Evolutionary conservation across 2,888 invertebrate species (phyloP).

Genomic region (Alviniconcha strummeri): DNA sequence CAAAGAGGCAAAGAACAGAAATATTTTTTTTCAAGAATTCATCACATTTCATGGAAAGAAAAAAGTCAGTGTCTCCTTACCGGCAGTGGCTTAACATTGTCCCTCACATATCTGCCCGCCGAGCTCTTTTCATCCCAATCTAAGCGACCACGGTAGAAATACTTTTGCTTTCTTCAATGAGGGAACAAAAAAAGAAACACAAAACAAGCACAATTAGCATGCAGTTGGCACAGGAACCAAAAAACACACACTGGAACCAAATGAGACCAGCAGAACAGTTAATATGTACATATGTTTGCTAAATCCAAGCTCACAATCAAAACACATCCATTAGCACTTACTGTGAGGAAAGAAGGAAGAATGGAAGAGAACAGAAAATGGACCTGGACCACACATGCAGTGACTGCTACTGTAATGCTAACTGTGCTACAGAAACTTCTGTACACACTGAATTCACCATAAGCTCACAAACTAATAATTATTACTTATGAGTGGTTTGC

Average conservation of each 20-base stretch:
- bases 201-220: constrained; percentile 34
- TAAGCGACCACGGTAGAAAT: constrained; percentile 97
- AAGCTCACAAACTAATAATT: too few species aligned
- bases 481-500: too few species aligned
- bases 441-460: too few species aligned
- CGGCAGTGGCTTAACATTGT: constrained; percentile 96
- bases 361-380: background rate
- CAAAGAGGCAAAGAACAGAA: background rate
- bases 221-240: constrained; percentile 11
- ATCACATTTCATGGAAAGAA: too few species aligned
- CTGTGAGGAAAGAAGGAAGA: background rate
- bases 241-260: constrained; percentile 21
- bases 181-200: constrained; percentile 34
- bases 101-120: constrained; percentile 96
- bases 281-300: background rate
- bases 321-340: constrained; percentile 1
- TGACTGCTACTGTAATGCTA: too few species aligned
- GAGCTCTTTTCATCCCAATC: constrained; percentile 98
- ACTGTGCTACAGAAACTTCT: too few species aligned
- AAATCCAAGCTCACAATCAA: too few species aligned
- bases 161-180: constrained; percentile 74
- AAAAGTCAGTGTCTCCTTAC: constrained; percentile 76
- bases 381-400: too few species aligned
- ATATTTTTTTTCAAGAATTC: too few species aligned
- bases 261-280: too few species aligned